Base-by-base conservation (phyloP, 1,140 invertebrate species). In the Brachionus asplanchnoidis region DNA sequence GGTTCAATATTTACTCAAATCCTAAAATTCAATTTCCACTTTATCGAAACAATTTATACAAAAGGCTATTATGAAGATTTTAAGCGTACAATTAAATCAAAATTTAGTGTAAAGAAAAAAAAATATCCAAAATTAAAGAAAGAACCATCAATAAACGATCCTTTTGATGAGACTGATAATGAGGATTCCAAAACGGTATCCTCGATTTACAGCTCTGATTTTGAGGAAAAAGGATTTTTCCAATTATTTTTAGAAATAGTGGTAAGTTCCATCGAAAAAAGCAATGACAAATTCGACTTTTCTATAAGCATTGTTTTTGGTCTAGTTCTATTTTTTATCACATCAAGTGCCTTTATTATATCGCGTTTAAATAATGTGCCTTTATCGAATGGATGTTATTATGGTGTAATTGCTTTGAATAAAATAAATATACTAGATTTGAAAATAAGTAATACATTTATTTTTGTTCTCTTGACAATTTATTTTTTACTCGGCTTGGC, bases 1-100 rank as follows among this genome's bases (percentile, higher is more conserved):
- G 73, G 73, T 26, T 77, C 73, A 77, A 77, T 77, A 53, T 50
- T 77, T 28, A 77, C 73, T 17, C 44, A 77, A 20, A 77, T 77
- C 17, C 42, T 77, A 46, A 77, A 77, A 77, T 77, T 77, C 26
- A 46, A 46, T n/a, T 77, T 26, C 26, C 44, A 77, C 17, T 77
- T 77, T 77, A 50, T 50, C 1, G 17, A 46, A 14, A 77, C 44
- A 77, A 26, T 77, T 12, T 77, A 46, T n/a, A 7, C 7, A 17
- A 23, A 50, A 46, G 73, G 73, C 12, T 77, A 77, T 50, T 77
- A 77, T 28, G 73, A 77, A 9, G 44, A 77, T 23, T 50, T 77
- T 46, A 77, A 77, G 26, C n/a, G 26, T 3, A 23, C 20, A 17
- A 20, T 77, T 23, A 77, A 77, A 50, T 46, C 40, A 77, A 77